phyloP scores from a whole-genome alignment of 2,888 invertebrate genomes.

The Thereva nobilitata region DNA sequence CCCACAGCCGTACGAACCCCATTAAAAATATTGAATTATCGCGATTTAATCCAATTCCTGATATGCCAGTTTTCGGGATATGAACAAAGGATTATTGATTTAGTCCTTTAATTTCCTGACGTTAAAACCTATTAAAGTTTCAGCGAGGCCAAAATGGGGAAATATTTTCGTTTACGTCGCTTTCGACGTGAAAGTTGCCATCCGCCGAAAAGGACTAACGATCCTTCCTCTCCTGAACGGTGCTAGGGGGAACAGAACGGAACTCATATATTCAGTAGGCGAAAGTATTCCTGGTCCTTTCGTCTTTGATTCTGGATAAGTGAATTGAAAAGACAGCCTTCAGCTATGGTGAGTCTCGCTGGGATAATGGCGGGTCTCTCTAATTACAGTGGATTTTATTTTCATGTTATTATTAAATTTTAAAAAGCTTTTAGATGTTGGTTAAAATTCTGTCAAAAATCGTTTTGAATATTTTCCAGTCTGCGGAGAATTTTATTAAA shows the following conservation, averaged over 20 bases:
- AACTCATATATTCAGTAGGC: not conserved
- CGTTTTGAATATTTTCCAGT: conserved; percentile 38
- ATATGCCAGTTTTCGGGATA: conserved; percentile 44
- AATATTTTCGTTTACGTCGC: conserved; percentile 30
- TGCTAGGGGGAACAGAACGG: not conserved
- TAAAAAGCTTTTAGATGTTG: conserved; percentile 41
- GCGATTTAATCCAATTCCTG: conserved; percentile 47
- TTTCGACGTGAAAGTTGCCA: conserved; percentile 9
- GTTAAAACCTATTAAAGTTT: conserved; percentile 48
- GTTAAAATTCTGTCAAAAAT: conserved; percentile 39
- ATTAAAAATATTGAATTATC: conserved; percentile 47
- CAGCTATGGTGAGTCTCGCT: conserved; percentile 9
- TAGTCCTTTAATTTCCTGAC: conserved; percentile 48
- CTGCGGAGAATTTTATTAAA: conserved; percentile 33
- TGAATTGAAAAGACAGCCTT: conserved; percentile 12
- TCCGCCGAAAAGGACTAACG: conserved; percentile 4
- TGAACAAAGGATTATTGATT: conserved; percentile 46
- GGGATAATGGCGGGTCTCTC: conserved; percentile 18
- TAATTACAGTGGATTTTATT: conserved; percentile 34
- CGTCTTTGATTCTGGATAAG: conserved; percentile 30
- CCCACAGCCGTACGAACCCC: conserved; percentile 40
- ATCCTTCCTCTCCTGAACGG: not conserved
- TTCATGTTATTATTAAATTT: conserved; percentile 39
- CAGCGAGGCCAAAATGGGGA: conserved; percentile 39
- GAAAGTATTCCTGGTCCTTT: conserved; percentile 18